phyloP scores from a whole-genome alignment of 64 coral and sea anemone species.

The Cladopsammia gracilis region DNA sequence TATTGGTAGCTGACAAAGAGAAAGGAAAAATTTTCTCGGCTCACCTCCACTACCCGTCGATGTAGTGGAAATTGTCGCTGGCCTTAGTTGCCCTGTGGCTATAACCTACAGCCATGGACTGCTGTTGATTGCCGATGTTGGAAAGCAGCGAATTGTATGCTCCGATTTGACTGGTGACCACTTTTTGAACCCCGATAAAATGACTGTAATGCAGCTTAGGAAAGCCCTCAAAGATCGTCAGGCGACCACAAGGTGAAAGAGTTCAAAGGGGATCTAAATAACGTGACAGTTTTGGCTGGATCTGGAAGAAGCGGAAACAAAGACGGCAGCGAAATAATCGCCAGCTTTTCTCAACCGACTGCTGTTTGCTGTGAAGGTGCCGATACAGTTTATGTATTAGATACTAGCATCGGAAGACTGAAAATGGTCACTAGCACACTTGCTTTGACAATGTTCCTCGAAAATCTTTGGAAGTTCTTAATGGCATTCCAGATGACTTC shows the following conservation, averaged over 20 bases:
- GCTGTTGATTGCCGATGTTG: conserved; percentile 69
- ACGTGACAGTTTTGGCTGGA: too few relatives aligned
- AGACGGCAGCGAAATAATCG: too few relatives aligned
- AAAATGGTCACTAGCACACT: not conserved
- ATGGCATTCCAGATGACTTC: too few relatives aligned
- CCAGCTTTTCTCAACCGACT: not conserved
- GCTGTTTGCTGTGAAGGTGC: not conserved
- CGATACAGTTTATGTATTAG: too few relatives aligned
- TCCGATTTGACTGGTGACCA: conserved; percentile 12
- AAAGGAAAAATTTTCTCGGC: conserved; percentile 75
- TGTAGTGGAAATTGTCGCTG: conserved; percentile 52
- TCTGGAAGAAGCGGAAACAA: too few relatives aligned
- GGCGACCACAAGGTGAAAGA: conserved; percentile 5
- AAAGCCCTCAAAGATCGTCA: too few relatives aligned
- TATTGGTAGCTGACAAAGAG: conserved; percentile 62
- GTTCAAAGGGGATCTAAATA: conserved; percentile 1
- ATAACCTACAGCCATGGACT: conserved; percentile 54
- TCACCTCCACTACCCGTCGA: conserved; percentile 74
- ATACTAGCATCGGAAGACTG: not conserved
- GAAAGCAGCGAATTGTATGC: conserved; percentile 56
- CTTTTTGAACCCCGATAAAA: too few relatives aligned
- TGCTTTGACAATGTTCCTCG: not conserved
- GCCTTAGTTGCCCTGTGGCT: conserved; percentile 55
- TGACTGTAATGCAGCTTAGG: too few relatives aligned
- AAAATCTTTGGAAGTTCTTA: not conserved